These are phyloP conservation scores for Gari tellinella DNA, from an alignment of 2,888 invertebrate species.

Conservation along the genomic window DNA sequence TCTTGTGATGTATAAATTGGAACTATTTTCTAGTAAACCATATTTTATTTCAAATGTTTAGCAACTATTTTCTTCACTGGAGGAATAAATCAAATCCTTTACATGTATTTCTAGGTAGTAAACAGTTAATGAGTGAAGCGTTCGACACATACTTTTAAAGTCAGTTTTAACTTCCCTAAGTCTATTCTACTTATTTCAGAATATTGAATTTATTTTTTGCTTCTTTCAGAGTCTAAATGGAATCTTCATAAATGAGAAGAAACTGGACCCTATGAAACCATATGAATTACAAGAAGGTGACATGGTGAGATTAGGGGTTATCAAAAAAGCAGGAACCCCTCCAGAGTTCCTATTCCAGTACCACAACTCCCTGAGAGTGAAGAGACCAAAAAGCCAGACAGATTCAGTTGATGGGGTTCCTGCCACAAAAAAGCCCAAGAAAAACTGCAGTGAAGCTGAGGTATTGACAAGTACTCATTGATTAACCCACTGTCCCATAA, in stretches of 20 bases:
- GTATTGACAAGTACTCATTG: too few species aligned
- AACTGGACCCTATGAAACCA: conserved; percentile 60
- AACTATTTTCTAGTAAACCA: too few species aligned
- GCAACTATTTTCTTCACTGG: too few species aligned
- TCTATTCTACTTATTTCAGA: too few species aligned
- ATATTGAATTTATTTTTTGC: neutral
- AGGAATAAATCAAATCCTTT: too few species aligned
- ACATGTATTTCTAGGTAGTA: too few species aligned
- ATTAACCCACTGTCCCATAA: too few species aligned
- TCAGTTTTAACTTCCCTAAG: neutral
- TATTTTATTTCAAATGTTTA: too few species aligned
- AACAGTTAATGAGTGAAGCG: neutral
- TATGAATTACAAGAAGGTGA: conserved; percentile 73
- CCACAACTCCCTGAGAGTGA: conserved; percentile 65
- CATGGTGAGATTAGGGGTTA: conserved; percentile 74
- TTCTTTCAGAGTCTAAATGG: conserved; percentile 79
- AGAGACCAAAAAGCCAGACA: conserved; percentile 13
- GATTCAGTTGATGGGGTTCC: neutral
- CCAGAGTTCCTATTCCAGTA: conserved; percentile 75
- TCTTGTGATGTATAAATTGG: too few species aligned
- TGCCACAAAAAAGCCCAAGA: too few species aligned
- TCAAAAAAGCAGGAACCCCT: conserved; percentile 54
- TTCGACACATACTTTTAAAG: neutral
- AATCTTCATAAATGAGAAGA: conserved; percentile 74
- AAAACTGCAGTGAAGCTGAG: neutral